phyloP scores from a whole-genome alignment of 2,888 invertebrate genomes.

The Tryphoninae sp. region DNA sequence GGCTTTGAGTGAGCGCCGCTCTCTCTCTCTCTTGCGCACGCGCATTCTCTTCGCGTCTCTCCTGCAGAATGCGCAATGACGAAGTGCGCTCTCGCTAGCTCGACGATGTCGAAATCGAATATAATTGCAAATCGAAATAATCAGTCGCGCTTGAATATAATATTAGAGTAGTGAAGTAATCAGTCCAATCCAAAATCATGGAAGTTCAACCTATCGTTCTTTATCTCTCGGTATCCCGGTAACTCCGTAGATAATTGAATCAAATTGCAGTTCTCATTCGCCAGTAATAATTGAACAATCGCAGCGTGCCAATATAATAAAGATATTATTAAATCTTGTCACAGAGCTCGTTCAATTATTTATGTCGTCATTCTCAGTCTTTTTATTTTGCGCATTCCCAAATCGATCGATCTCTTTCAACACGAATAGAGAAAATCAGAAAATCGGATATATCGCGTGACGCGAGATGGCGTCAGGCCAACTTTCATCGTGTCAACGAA shows the following conservation, averaged over 20 bases:
- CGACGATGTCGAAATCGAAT: conserved; percentile 31
- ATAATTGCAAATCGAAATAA: conserved; percentile 42
- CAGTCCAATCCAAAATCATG: not conserved
- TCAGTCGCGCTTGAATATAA: conserved; percentile 1
- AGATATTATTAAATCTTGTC: too few species aligned
- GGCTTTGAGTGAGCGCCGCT: conserved; percentile 17
- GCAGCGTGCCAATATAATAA: too few species aligned
- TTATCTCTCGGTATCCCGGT: not conserved
- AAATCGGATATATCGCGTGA: not conserved
- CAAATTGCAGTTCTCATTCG: not conserved
- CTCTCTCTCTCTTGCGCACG: not conserved
- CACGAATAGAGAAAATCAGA: not conserved
- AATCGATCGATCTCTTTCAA: not conserved
- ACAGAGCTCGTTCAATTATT: too few species aligned
- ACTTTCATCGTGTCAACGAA: conserved; percentile 40
- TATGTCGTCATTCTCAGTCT: not conserved
- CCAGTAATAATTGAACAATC: not conserved
- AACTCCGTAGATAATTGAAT: not conserved
- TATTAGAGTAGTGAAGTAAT: not conserved
- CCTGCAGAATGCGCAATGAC: conserved; percentile 33
- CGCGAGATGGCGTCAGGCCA: conserved; percentile 2
- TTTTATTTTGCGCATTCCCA: not conserved
- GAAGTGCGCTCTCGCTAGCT: conserved; percentile 11
- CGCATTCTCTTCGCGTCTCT: not conserved
- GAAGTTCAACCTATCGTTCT: not conserved